Conservation (phyloP, 2,888 invertebrate species). For the Sminthurides aquaticus region DNA sequence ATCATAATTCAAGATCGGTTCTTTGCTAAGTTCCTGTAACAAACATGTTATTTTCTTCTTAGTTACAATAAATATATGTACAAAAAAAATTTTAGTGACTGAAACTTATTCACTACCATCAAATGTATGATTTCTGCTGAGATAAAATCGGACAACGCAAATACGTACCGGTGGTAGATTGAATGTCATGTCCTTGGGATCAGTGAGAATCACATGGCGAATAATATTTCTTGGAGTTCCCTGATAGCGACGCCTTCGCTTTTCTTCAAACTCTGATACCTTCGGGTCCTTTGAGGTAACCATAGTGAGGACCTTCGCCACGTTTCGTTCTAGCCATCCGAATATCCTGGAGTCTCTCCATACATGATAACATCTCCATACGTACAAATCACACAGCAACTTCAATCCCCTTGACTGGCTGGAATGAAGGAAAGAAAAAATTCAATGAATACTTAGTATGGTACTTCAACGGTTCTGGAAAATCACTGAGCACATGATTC, state of each 20-base stretch:
- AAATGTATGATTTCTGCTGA: no score
- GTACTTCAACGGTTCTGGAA: neutral
- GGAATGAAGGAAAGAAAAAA: constrained; percentile 45
- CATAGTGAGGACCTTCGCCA: constrained; percentile 57
- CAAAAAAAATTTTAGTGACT: no score
- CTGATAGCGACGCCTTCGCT: constrained; percentile 57
- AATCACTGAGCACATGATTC: no score
- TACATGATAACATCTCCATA: constrained; percentile 63
- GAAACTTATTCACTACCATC: no score
- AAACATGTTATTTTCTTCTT: no score
- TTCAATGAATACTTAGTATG: no score
- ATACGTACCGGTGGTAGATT: constrained; percentile 54
- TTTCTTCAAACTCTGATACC: constrained; percentile 56
- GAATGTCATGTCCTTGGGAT: constrained; percentile 60
- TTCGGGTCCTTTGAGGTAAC: constrained; percentile 58
- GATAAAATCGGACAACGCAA: no score
- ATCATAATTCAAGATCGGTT: constrained; percentile 65
- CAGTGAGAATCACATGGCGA: constrained; percentile 64
- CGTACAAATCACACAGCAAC: constrained; percentile 65
- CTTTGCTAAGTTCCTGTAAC: constrained; percentile 50
- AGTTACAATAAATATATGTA: no score
- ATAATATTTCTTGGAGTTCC: constrained; percentile 59
- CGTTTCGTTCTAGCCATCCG: constrained; percentile 68
- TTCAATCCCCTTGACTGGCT: constrained; percentile 57
- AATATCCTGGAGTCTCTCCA: constrained; percentile 71